Evolutionary conservation across 2,888 invertebrate species (phyloP), one percentile per base, ranked within the genome.

Genomic region (Hedya salicella): DNA sequence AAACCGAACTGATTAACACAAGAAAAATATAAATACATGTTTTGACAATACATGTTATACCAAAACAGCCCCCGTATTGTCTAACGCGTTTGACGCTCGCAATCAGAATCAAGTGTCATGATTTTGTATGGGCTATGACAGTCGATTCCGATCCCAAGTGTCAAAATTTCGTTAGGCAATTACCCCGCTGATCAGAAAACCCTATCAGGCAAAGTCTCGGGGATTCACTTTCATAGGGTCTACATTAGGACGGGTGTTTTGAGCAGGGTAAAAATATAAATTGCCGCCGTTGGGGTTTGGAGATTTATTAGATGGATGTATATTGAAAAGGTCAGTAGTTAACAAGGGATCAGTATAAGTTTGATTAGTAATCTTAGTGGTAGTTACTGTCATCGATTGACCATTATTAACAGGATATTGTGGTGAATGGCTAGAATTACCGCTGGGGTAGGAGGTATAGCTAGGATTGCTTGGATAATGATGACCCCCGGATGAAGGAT

Each of bases 141-240:
- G n/a, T n/a, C n/a, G n/a, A n/a, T n/a, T n/a, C n/a, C n/a, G n/a
- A n/a, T n/a, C n/a, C n/a, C n/a, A n/a, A n/a, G n/a, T n/a, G n/a
- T n/a, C n/a, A n/a, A n/a, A n/a, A n/a, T n/a, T n/a, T n/a, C n/a
- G n/a, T n/a, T n/a, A n/a, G n/a, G n/a, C n/a, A n/a, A n/a, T n/a
- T n/a, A n/a, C n/a, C n/a, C n/a, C n/a, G n/a, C 9, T 11, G 36
- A 36, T 36, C 9, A 11, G 36, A 36, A 9, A 36, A 36, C 60
- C 71, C 62, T 73, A 73, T 61, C 78, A 77, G 32, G 74, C 74
- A 64, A 80, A 80, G 56, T 76, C 68, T 16, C 77, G 71, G n/a
- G 81, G 73, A 42, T 75, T 73, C 46, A 77, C 74, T 71, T 70
- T 78, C 0, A 69, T 73, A 2, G 80, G 78, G 61, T 84, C 82